A percentile compares a stretch with the other conserved stretches of the same genome.
Conservation (phyloP, 2,797 vertebrate genomes). For the Enteromius mattozi region DNA sequence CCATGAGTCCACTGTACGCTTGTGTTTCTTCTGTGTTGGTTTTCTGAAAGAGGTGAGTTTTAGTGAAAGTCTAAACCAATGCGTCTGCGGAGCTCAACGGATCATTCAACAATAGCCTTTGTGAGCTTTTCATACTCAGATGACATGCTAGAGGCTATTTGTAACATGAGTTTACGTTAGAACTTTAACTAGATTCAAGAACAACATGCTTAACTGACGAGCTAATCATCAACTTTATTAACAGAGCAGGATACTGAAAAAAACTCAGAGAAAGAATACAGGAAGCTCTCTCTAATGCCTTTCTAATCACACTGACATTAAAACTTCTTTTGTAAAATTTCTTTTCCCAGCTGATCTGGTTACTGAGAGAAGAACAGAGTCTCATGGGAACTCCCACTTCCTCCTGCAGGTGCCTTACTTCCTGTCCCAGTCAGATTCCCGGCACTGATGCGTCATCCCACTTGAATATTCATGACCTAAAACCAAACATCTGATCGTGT, state of each 20-base stretch:
- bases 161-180: neutral
- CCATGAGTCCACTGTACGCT: neutral
- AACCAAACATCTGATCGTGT: neutral
- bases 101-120: neutral
- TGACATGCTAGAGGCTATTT: neutral
- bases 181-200: neutral
- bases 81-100: neutral
- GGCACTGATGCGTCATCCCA: constrained; percentile 14
- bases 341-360: neutral
- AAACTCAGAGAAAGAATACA: neutral
- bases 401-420: constrained; percentile 41
- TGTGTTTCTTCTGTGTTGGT: neutral
- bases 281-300: neutral
- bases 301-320: neutral
- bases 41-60: neutral
- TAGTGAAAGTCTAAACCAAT: neutral
- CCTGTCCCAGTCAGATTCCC: constrained; percentile 48
- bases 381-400: constrained; percentile 53
- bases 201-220: neutral
- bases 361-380: neutral
- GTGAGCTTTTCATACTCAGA: neutral
- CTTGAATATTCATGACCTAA: neutral
- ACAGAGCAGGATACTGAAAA: neutral
- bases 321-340: neutral
- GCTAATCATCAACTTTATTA: neutral